A percentile compares a stretch with the other conserved stretches of the same genome.
phyloP scores from a whole-genome alignment of 1,140 invertebrate genomes.

The Bombus sibiricus region DNA sequence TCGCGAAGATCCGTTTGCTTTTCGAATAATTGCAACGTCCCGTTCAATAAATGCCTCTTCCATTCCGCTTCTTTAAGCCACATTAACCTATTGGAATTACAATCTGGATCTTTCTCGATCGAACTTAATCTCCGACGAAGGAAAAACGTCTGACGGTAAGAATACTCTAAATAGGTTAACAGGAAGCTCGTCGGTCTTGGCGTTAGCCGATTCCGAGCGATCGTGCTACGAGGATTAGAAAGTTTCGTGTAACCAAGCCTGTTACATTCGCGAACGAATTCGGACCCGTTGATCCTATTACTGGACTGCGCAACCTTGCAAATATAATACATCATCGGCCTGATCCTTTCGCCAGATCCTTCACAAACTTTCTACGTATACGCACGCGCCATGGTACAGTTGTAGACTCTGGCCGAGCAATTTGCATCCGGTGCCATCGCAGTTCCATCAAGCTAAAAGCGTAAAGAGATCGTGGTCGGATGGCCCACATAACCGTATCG shows the following conservation, averaged over 20 bases:
- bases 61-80: neutral
- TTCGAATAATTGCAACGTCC: no score
- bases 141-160: neutral
- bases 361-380: neutral
- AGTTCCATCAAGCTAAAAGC: neutral
- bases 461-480: no score
- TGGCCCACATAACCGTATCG: neutral
- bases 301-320: conserved; percentile 18
- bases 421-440: neutral
- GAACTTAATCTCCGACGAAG: neutral
- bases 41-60: neutral
- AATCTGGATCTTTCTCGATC: neutral
- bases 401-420: neutral
- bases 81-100: neutral
- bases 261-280: conserved; percentile 18
- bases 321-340: conserved; percentile 29
- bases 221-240: conserved; percentile 19
- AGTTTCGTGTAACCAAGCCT: conserved; percentile 21
- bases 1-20: no score
- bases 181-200: neutral
- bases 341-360: neutral
- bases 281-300: conserved; percentile 24
- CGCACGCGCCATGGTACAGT: neutral
- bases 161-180: neutral
- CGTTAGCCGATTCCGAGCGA: conserved; percentile 1